A percentile compares a stretch with the other conserved stretches of the same genome.
Conservation (phyloP, 2,113 vertebrate genomes). For the Paedocypris sp. region DNA sequence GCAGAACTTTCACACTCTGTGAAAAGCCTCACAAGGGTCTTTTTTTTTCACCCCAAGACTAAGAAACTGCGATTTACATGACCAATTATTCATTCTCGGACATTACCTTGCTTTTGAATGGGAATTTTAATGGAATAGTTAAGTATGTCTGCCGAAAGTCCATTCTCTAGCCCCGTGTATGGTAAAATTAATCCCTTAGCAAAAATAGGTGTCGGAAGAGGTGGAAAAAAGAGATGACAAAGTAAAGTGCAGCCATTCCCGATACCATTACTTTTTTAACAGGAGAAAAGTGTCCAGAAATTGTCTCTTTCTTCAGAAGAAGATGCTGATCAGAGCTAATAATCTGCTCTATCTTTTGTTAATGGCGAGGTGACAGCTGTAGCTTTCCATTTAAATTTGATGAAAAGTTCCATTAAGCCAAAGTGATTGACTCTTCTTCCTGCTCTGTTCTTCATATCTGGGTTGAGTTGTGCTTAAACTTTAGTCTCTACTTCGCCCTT, state of each 20-base stretch:
- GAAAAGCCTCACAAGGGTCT: slow-evolving; percentile 73
- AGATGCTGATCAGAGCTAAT: slow-evolving; percentile 57
- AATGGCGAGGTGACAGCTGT: slow-evolving; percentile 49
- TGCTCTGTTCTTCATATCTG: slow-evolving; percentile 27
- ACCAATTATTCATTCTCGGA: slow-evolving; percentile 95
- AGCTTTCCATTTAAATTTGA: slow-evolving; percentile 57
- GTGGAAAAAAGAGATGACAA: slow-evolving; percentile 40
- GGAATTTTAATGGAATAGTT: slow-evolving; percentile 99
- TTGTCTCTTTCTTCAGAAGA: slow-evolving; percentile 51
- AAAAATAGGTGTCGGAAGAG: slow-evolving; percentile 86
- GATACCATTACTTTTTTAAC: slow-evolving; percentile 58
- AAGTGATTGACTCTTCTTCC: slow-evolving; percentile 45
- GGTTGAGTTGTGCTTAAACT: slow-evolving; percentile 50
- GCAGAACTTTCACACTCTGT: slow-evolving; percentile 72
- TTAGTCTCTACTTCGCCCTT: slow-evolving; percentile 47
- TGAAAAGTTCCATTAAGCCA: slow-evolving; percentile 56
- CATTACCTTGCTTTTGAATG: slow-evolving; percentile 90
- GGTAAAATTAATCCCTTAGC: slow-evolving; percentile 97
- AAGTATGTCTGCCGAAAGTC: slow-evolving; percentile 70
- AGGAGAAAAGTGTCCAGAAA: slow-evolving; percentile 47
- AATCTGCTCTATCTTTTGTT: slow-evolving; percentile 57
- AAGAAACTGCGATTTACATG: slow-evolving; percentile 94
- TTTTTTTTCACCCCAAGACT: slow-evolving; percentile 72
- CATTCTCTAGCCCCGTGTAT: slow-evolving; percentile 75
- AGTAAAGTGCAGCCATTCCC: slow-evolving; percentile 53